Conservation (phyloP, 2,113 vertebrate genomes). For the Phocoena phocoena region DNA sequence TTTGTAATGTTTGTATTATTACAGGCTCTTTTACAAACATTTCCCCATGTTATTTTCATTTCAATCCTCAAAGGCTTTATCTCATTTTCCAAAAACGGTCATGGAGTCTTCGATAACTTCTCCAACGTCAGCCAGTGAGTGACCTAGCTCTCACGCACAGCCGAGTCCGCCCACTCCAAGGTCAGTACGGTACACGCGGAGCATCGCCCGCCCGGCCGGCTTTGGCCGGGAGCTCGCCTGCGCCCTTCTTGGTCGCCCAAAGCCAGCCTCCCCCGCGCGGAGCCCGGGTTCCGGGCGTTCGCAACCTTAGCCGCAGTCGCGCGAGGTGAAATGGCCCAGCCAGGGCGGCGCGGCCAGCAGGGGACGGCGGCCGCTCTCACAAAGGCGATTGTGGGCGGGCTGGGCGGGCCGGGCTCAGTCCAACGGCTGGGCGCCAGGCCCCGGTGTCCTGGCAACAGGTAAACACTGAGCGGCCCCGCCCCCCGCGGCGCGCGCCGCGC, state of each 20-base stretch:
- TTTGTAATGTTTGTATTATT: background rate
- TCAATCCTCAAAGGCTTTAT: background rate
- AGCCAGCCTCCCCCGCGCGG: background rate
- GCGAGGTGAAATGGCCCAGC: background rate
- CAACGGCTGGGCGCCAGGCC: background rate
- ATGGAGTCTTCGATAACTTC: background rate
- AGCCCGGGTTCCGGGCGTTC: background rate
- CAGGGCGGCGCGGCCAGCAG: background rate
- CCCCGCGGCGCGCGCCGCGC: background rate
- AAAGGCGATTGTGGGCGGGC: fast-evolving
- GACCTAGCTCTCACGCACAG: fast-evolving
- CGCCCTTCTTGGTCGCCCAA: background rate
- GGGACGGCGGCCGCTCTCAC: fast-evolving
- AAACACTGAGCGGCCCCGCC: background rate
- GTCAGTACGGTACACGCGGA: fast-evolving
- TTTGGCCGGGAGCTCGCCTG: background rate
- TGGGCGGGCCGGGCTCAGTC: fast-evolving
- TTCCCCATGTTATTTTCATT: background rate
- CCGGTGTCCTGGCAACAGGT: constrained; percentile 40
- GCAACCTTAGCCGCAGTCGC: no score
- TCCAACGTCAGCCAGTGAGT: background rate
- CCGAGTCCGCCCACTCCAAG: background rate
- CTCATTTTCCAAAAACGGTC: background rate
- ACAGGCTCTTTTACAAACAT: background rate
- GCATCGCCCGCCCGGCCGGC: no score